Evolutionary conservation across 2,888 invertebrate species (phyloP).

Genomic region (Meganola albula): DNA sequence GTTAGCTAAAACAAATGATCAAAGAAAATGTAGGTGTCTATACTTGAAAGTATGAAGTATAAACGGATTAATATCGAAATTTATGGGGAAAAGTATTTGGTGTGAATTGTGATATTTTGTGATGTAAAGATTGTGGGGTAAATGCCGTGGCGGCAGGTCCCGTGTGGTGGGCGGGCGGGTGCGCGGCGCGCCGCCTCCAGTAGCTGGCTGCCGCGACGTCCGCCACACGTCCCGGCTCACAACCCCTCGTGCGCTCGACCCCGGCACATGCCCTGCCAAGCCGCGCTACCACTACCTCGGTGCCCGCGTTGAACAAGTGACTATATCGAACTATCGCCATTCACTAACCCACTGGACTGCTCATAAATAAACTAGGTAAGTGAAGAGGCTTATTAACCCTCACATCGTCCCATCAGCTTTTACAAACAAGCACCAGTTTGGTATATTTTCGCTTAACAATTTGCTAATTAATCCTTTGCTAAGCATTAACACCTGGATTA

Average conservation of each 20-base stretch:
- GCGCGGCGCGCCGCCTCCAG: slow-evolving; percentile 56
- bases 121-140: slow-evolving; percentile 63
- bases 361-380: slow-evolving; percentile 48
- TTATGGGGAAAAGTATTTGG: slow-evolving; percentile 37
- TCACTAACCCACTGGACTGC: slow-evolving; percentile 27
- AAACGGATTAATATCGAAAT: too few relatives aligned
- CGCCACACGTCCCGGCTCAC: slow-evolving; percentile 57
- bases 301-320: slow-evolving; percentile 45
- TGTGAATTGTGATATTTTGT: slow-evolving; percentile 50
- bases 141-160: slow-evolving; percentile 55
- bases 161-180: slow-evolving; percentile 55
- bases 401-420: slow-evolving; percentile 5
- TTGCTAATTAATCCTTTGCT: background rate
- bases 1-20: too few relatives aligned
- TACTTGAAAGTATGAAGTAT: too few relatives aligned
- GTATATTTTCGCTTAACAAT: slow-evolving; percentile 7
- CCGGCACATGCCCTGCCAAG: slow-evolving; percentile 23
- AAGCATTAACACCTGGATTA: too few relatives aligned
- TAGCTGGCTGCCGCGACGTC: slow-evolving; percentile 58
- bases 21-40: too few relatives aligned
- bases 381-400: slow-evolving; percentile 25
- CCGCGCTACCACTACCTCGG: slow-evolving; percentile 41
- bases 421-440: slow-evolving; percentile 12
- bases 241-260: slow-evolving; percentile 28
- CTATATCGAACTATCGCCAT: slow-evolving; percentile 33